These are phyloP conservation scores for Calyptommatus sinebrachiatus DNA, from an alignment of 2,113 vertebrate species.

Conservation along the genomic window DNA sequence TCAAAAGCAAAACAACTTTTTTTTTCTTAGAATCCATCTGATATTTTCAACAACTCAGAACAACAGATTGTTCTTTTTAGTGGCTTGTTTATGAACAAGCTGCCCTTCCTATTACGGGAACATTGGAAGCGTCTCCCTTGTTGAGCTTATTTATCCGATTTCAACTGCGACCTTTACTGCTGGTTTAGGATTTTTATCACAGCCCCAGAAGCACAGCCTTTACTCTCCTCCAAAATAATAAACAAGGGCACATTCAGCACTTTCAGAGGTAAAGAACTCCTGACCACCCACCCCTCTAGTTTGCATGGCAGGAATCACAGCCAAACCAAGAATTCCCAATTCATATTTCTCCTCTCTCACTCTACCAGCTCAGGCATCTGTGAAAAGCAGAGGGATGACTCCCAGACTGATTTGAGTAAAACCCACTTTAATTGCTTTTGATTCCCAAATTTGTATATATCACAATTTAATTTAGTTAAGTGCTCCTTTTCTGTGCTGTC, in stretches of 20 bases:
- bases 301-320: too few species aligned
- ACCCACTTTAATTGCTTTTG: slow-evolving; percentile 8
- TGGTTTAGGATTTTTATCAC: slow-evolving; percentile 38
- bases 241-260: not conserved
- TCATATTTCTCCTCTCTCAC: not conserved
- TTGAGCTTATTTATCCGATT: slow-evolving; percentile 39
- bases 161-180: slow-evolving; percentile 48
- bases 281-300: not conserved
- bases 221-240: not conserved
- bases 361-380: not conserved
- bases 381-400: too few species aligned
- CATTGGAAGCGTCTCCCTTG: slow-evolving; percentile 51
- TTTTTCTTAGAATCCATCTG: slow-evolving; percentile 36
- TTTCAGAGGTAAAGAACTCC: not conserved
- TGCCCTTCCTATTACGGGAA: slow-evolving; percentile 45
- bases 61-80: slow-evolving; percentile 56
- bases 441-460: slow-evolving; percentile 11
- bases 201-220: not conserved
- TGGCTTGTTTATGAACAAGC: slow-evolving; percentile 47
- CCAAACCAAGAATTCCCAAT: not conserved
- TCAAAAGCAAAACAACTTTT: slow-evolving; percentile 14
- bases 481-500: slow-evolving; percentile 10
- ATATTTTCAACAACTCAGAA: slow-evolving; percentile 42
- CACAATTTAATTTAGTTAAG: slow-evolving; percentile 22
- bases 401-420: slow-evolving; percentile 5